Percentiles rank a stretch among this genome's conserved stretches.
Conservation (phyloP, 2,888 invertebrate species). For the Isoperla grammatica region DNA sequence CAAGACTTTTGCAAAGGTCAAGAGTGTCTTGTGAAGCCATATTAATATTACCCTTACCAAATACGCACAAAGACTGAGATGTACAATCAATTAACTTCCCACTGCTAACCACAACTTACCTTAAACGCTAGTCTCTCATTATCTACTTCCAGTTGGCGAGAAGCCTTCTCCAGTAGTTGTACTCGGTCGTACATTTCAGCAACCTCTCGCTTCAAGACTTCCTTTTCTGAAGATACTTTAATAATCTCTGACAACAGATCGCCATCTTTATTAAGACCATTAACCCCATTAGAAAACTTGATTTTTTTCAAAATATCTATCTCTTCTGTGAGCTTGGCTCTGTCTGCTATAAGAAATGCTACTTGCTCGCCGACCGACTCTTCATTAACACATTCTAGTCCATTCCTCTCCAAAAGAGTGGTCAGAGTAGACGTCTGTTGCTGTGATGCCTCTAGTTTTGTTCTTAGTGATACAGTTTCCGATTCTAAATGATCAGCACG, state of each 20-base stretch:
- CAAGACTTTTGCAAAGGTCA: too few species aligned
- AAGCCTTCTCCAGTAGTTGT: constrained; percentile 39
- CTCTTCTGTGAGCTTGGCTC: constrained; percentile 44
- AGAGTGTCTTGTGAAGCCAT: too few species aligned
- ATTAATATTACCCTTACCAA: too few species aligned
- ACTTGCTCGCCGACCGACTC: constrained; percentile 43
- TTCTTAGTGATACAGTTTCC: constrained; percentile 35
- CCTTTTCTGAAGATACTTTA: constrained; percentile 40
- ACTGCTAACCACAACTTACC: constrained; percentile 33
- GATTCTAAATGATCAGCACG: constrained; percentile 38
- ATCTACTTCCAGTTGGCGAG: constrained; percentile 41
- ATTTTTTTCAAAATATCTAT: constrained; percentile 40
- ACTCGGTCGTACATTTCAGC: constrained; percentile 43
- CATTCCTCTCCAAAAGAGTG: constrained; percentile 42
- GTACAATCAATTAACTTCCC: too few species aligned
- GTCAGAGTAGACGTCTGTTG: constrained; percentile 34
- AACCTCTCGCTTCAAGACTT: constrained; percentile 41
- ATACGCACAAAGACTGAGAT: too few species aligned
- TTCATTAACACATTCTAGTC: constrained; percentile 41
- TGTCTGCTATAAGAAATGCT: constrained; percentile 44
- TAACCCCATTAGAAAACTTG: constrained; percentile 35
- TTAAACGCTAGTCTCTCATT: constrained; percentile 43
- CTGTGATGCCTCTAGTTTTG: constrained; percentile 33
- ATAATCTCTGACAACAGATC: constrained; percentile 40
- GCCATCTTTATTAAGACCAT: constrained; percentile 35